A percentile compares a stretch with the other conserved stretches of the same genome.
phyloP scores from a whole-genome alignment of 2,113 vertebrate genomes.

The Forbesichthys agassizii region DNA sequence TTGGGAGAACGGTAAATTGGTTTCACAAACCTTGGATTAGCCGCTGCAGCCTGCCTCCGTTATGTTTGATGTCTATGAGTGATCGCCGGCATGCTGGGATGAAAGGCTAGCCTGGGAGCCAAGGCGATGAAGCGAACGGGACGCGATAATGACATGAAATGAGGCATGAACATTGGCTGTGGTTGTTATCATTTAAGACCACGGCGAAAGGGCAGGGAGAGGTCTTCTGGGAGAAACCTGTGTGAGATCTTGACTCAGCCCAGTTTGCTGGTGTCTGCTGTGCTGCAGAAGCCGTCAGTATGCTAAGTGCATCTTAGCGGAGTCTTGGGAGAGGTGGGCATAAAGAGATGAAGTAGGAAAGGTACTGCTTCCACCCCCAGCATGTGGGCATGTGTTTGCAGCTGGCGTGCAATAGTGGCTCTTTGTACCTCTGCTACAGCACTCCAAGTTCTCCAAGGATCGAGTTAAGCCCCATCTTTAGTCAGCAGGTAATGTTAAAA shows the following conservation, averaged over 20 bases:
- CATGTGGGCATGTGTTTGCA: neutral
- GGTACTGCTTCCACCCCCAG: neutral
- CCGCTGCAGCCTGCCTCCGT: constrained; percentile 51
- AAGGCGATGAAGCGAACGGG: constrained; percentile 62
- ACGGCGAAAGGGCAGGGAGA: constrained; percentile 51
- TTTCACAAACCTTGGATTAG: constrained; percentile 71
- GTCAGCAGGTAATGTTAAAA: no score
- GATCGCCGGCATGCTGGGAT: constrained; percentile 66
- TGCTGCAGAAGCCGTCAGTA: constrained; percentile 34
- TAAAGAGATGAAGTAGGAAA: neutral
- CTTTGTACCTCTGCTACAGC: neutral
- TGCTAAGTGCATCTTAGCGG: constrained; percentile 21
- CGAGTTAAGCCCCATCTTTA: no score
- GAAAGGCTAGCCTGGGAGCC: constrained; percentile 61
- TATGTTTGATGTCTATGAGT: constrained; percentile 68
- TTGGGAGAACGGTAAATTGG: constrained; percentile 57
- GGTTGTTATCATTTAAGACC: constrained; percentile 72
- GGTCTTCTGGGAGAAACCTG: constrained; percentile 34
- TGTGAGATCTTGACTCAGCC: constrained; percentile 42
- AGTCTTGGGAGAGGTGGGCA: neutral
- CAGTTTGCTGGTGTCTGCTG: constrained; percentile 28
- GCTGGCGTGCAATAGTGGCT: neutral
- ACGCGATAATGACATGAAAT: constrained; percentile 75
- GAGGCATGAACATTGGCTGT: constrained; percentile 70
- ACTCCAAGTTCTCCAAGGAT: neutral